phyloP scores from a whole-genome alignment of 2,797 vertebrate species.

The Percopsis omiscomaycus region DNA sequence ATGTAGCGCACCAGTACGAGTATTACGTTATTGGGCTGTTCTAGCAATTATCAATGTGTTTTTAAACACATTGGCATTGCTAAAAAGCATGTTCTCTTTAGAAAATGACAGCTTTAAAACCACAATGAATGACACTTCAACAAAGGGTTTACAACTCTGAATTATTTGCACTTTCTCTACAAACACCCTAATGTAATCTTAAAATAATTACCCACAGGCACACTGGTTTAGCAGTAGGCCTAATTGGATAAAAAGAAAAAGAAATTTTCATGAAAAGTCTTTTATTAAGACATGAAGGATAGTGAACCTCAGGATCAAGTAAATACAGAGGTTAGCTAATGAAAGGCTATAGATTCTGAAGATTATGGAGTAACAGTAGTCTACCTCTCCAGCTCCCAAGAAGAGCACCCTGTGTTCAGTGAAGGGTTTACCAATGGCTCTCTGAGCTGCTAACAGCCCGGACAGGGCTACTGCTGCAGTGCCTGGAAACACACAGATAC shows the following conservation, averaged over 20 bases:
- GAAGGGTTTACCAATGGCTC: slow-evolving; percentile 82
- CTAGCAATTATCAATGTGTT: too few species aligned
- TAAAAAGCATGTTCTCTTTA: not conserved
- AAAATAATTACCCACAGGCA: not conserved
- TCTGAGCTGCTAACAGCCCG: slow-evolving; percentile 89
- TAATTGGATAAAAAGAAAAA: too few species aligned
- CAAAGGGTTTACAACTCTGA: too few species aligned
- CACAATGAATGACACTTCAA: not conserved
- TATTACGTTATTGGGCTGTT: too few species aligned
- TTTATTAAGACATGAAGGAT: too few species aligned
- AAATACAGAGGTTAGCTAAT: not conserved
- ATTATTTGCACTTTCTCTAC: too few species aligned
- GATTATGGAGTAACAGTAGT: slow-evolving; percentile 5
- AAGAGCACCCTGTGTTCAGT: slow-evolving; percentile 91
- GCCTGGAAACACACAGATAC: slow-evolving; percentile 69
- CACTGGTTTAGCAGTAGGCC: too few species aligned
- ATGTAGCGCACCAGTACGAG: too few species aligned
- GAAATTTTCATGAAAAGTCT: too few species aligned
- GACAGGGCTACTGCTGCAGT: slow-evolving; percentile 92
- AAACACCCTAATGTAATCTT: too few species aligned
- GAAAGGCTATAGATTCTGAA: not conserved
- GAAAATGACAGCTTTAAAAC: not conserved
- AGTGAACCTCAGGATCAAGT: not conserved
- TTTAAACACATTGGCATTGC: not conserved
- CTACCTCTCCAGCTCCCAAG: slow-evolving; percentile 95